A percentile compares a stretch with the other conserved stretches of the same genome.
phyloP scores from a whole-genome alignment of 2,113 vertebrate genomes.

The Acanthochromis polyacanthus region DNA sequence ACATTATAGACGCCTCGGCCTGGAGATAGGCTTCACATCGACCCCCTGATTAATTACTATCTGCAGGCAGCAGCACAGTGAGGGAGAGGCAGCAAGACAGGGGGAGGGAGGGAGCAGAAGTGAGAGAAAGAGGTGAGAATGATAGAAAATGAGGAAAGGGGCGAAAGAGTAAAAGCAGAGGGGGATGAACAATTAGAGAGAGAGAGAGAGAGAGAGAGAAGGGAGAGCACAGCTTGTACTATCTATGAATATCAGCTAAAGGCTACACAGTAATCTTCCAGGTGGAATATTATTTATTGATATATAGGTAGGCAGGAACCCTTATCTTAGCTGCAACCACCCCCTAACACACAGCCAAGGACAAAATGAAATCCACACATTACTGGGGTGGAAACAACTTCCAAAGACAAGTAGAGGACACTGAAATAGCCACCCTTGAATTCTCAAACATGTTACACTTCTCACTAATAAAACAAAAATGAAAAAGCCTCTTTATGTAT shows the following conservation, averaged over 20 bases:
- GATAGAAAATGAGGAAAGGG: conserved; percentile 38
- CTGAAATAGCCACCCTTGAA: conserved; percentile 23
- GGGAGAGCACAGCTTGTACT: conserved; percentile 83
- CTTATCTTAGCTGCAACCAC: conserved; percentile 72
- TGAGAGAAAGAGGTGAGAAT: conserved; percentile 31
- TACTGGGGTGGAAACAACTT: conserved; percentile 57
- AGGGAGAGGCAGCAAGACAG: conserved; percentile 22
- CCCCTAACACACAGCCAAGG: conserved; percentile 74
- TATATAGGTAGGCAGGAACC: conserved; percentile 73
- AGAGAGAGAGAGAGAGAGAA: conserved; percentile 46
- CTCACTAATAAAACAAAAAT: background rate
- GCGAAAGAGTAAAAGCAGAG: conserved; percentile 14
- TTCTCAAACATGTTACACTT: conserved; percentile 34
- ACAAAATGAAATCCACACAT: conserved; percentile 75
- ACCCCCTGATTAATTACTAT: conserved; percentile 86
- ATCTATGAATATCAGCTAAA: conserved; percentile 80
- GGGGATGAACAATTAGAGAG: conserved; percentile 21
- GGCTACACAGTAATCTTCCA: conserved; percentile 78
- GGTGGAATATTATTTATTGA: conserved; percentile 84
- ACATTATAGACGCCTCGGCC: conserved; percentile 81
- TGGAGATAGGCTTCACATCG: conserved; percentile 82
- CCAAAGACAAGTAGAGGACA: conserved; percentile 78
- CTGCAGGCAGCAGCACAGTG: conserved; percentile 77
- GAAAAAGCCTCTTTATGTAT: background rate
- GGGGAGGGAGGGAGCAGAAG: conserved; percentile 11